phyloP scores from a whole-genome alignment of 30 jellyfish, hydroid and myxozoan species.

The Aurelia aurita region DNA sequence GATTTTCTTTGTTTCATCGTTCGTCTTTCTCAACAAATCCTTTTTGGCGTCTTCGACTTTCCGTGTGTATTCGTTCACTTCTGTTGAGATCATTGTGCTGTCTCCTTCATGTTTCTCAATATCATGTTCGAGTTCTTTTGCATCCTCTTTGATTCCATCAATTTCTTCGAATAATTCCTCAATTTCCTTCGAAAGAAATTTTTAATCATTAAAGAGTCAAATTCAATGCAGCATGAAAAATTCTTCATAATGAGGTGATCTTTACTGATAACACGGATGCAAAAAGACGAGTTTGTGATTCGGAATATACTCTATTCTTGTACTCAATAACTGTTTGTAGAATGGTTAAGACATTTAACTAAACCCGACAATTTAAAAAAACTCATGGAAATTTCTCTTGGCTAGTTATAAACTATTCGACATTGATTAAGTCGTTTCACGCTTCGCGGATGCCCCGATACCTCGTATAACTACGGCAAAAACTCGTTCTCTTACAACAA shows the following conservation, averaged over 20 bases:
- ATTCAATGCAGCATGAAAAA: neutral
- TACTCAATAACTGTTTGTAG: too few relatives aligned
- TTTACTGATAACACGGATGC: too few relatives aligned
- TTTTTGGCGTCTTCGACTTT: constrained; percentile 75
- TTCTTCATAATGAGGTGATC: neutral
- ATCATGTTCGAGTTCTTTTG: constrained; percentile 40
- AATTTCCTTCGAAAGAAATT: neutral
- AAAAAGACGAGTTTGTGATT: too few relatives aligned
- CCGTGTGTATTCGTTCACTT: constrained; percentile 49
- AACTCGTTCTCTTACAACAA: too few relatives aligned
- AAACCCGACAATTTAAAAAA: too few relatives aligned
- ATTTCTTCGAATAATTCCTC: constrained; percentile 35
- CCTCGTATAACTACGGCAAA: too few relatives aligned
- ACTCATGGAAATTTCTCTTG: too few relatives aligned
- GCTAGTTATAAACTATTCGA: too few relatives aligned
- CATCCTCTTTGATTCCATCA: constrained; percentile 7
- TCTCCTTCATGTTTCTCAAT: constrained; percentile 79
- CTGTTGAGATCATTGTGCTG: constrained; percentile 39
- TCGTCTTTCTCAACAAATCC: constrained; percentile 20
- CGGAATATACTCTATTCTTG: too few relatives aligned
- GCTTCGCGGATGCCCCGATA: too few relatives aligned
- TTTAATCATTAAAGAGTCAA: neutral
- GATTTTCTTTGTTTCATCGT: constrained; percentile 75
- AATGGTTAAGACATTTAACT: too few relatives aligned
- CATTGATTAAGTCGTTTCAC: too few relatives aligned